Evolutionary conservation across 2,797 vertebrate genomes (phyloP).

Genomic region (Pseudochirops cupreus): DNA sequence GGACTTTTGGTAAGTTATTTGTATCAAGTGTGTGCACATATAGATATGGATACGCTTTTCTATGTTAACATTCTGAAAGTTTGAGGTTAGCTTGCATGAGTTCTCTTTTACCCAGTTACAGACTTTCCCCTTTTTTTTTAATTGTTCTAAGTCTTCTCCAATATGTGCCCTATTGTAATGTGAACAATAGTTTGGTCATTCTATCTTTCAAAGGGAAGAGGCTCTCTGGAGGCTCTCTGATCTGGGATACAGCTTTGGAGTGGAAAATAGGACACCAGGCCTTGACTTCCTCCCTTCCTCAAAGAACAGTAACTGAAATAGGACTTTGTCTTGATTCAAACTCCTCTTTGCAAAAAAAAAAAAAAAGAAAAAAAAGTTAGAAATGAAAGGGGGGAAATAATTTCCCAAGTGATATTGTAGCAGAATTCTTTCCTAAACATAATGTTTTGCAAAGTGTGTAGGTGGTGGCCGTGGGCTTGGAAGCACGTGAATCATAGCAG

Average conservation of each 20-base stretch:
- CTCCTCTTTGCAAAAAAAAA: constrained; percentile 59
- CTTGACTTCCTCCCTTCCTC: constrained; percentile 68
- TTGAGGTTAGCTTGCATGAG: constrained; percentile 47
- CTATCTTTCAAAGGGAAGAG: constrained; percentile 56
- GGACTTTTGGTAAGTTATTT: not conserved
- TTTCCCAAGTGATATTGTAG: constrained; percentile 23
- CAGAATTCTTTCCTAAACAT: constrained; percentile 48
- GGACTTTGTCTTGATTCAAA: constrained; percentile 47
- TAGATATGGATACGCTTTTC: not conserved
- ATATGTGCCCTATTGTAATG: constrained; percentile 70
- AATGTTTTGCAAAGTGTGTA: constrained; percentile 31
- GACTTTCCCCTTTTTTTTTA: constrained; percentile 71
- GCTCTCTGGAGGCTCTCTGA: constrained; percentile 73
- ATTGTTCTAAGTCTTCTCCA: constrained; percentile 75
- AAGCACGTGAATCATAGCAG: not conserved
- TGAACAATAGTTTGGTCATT: constrained; percentile 76
- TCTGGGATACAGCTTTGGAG: constrained; percentile 59
- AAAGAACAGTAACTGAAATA: constrained; percentile 75
- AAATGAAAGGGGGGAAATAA: constrained; percentile 68
- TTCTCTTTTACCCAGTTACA: constrained; percentile 72
- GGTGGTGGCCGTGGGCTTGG: not conserved
- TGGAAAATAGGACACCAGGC: constrained; percentile 55
- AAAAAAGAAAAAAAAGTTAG: not conserved
- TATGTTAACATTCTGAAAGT: constrained; percentile 53
- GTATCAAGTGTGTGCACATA: not conserved